These are phyloP conservation scores for Bufo gargarizans DNA, from an alignment of 2,113 vertebrate species.

Conservation along the genomic window DNA sequence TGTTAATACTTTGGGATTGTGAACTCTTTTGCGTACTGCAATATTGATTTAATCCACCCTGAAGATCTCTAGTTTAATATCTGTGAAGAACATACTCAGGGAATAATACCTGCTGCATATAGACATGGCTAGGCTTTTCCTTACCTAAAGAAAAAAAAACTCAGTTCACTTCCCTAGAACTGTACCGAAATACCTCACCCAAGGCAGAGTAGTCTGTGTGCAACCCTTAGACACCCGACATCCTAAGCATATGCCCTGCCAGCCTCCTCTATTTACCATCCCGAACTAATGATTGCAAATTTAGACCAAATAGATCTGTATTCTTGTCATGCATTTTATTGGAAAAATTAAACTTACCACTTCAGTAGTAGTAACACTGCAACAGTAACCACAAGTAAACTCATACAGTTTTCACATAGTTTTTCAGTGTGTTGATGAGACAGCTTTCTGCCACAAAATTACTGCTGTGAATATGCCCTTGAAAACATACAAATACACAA, in stretches of 20 bases:
- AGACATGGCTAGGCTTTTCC: background rate
- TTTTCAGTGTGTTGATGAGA: background rate
- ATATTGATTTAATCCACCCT: background rate
- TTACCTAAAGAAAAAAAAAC: background rate
- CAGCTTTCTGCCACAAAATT: background rate
- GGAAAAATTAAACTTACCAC: background rate
- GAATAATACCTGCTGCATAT: background rate
- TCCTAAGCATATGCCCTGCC: background rate
- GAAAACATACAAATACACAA: background rate
- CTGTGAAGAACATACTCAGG: background rate
- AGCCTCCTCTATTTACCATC: background rate
- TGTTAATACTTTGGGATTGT: background rate
- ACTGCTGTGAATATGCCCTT: background rate
- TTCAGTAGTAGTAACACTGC: background rate
- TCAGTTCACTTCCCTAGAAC: background rate
- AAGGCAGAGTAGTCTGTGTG: background rate
- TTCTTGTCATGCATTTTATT: no score
- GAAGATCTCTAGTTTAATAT: background rate
- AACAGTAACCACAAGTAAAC: background rate
- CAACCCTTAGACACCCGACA: background rate
- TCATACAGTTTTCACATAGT: background rate
- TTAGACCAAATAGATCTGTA: background rate
- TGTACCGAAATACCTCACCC: background rate
- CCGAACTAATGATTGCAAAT: background rate
- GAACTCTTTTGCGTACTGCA: background rate